Evolutionary conservation across 2,113 vertebrate genomes (phyloP).

Genomic region (Percopsis transmontana): DNA sequence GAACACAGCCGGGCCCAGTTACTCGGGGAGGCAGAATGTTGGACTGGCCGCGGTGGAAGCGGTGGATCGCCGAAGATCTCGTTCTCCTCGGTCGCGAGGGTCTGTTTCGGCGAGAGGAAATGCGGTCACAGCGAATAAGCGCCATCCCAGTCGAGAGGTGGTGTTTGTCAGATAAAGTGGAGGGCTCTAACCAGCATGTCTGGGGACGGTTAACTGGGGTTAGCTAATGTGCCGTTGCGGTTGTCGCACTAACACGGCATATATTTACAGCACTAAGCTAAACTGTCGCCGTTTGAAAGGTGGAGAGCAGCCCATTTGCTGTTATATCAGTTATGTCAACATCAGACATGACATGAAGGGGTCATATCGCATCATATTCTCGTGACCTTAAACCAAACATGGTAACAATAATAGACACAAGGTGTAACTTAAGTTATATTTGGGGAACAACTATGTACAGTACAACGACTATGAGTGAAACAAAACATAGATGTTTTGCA

Average conservation of each 20-base stretch:
- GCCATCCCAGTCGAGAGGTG: constrained; percentile 24
- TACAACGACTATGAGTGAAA: too few species aligned
- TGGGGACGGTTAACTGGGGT: constrained; percentile 2
- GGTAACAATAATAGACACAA: not conserved
- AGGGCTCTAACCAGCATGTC: constrained; percentile 13
- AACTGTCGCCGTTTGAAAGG: constrained; percentile 4
- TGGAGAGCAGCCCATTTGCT: not conserved
- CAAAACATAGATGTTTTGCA: not conserved
- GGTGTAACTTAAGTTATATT: not conserved
- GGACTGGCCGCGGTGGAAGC: constrained; percentile 33
- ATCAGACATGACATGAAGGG: too few species aligned
- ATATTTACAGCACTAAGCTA: constrained; percentile 6
- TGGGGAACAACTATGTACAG: too few species aligned
- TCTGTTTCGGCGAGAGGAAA: constrained; percentile 33
- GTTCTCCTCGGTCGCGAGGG: constrained; percentile 24
- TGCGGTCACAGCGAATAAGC: constrained; percentile 37
- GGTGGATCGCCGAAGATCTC: constrained; percentile 8
- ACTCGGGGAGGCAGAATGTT: constrained; percentile 26
- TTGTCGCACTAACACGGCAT: constrained; percentile 4
- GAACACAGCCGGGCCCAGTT: constrained; percentile 70
- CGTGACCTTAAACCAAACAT: not conserved
- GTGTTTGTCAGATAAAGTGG: constrained; percentile 21
- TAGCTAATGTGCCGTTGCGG: not conserved
- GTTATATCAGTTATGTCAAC: too few species aligned
- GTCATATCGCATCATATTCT: not conserved